Evolutionary conservation across 2,797 vertebrate genomes (phyloP).

Genomic region (Adelosebastes latens): DNA sequence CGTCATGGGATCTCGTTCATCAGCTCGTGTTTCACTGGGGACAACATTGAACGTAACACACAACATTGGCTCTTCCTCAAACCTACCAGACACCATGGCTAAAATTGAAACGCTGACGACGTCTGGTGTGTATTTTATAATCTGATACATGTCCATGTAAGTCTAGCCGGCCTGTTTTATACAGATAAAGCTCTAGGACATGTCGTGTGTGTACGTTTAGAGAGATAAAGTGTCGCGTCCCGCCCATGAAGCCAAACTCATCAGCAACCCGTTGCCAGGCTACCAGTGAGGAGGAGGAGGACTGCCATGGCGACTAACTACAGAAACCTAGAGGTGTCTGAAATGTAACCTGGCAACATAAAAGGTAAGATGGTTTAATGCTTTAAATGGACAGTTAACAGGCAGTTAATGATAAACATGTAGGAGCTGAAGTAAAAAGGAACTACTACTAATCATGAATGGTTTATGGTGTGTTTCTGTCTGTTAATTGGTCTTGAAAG

Average conservation of each 20-base stretch:
- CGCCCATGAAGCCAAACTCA: not conserved
- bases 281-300: not conserved
- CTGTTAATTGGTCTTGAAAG: not conserved
- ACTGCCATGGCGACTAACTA: not conserved
- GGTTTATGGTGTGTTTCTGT: not conserved
- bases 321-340: not conserved
- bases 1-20: not conserved
- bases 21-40: conserved; percentile 48
- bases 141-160: not conserved
- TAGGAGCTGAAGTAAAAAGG: not conserved
- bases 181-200: conserved; percentile 1
- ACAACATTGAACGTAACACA: conserved; percentile 54
- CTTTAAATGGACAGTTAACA: not conserved
- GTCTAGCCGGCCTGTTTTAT: not conserved
- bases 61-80: conserved; percentile 18
- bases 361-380: not conserved
- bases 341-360: not conserved
- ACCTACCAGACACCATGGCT: not conserved
- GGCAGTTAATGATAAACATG: not conserved
- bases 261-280: not conserved
- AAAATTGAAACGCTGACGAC: not conserved
- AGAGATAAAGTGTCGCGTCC: not conserved
- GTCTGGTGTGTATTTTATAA: not conserved
- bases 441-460: not conserved
- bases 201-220: not conserved